Base-by-base conservation (phyloP, 2,888 invertebrate genomes). In the Clostera curtula region DNA sequence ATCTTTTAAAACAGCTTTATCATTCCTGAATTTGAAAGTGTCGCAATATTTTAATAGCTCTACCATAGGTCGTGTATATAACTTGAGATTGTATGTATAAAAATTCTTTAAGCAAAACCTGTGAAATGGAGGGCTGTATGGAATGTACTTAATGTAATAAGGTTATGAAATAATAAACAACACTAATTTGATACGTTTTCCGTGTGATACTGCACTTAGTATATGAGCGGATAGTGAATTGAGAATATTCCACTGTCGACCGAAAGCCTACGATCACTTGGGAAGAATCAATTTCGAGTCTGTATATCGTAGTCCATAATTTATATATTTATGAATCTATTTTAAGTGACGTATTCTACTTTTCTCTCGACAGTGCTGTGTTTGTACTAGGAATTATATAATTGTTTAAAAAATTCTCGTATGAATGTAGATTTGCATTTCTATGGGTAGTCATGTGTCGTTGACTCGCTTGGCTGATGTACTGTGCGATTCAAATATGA, bases 111-210 rank as follows among this genome's bases (percentile, higher is more conserved):
- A 32, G 27, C 31, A 40, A 44, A 47, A 40, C 32, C 45, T 47
- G 44, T 44, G 44, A 52, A 57, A 50, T 59, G 61, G 60, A 60
- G 58, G 66, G 57, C 61, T 64, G 58, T 61, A 61, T 56, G 64
- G 58, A 52, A 62, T 73, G 76, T 76, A 76, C 76, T 76, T 76
- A 76, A 74, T 60, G 42, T 34, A 32, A 34, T 43, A 41, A 35
- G n/a, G n/a, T n/a, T n/a, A 23, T 23, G 5, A 13, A 22, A 23
- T 23, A 10, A 8, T 51, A 46, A 55, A 56, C 48, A 47, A 45
- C 55, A 62, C 56, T 56, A 56, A 44, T 59, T 59, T 59, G 41
- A 43, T 36, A 36, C 27, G 14, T 53, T 56, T 55, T 52, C 56
- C 40, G 64, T 64, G 65, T 73, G 72, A 70, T 73, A 70, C 55